Evolutionary conservation across 2,113 vertebrate genomes (phyloP), one percentile per base, ranked within the genome.

Genomic region (Stigmatopora nigra): DNA sequence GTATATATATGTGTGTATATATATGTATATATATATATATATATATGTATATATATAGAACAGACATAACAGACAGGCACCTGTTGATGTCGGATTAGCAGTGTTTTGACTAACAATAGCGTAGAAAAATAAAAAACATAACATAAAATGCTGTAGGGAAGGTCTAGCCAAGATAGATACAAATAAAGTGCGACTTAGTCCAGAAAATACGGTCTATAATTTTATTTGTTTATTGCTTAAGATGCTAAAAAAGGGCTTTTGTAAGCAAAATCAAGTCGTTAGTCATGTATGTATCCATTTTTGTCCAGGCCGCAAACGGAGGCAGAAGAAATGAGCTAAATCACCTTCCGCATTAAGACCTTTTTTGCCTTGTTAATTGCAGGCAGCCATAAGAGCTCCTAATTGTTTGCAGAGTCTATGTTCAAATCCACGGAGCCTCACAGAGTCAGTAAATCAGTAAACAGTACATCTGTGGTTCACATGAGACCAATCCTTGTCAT

Each of bases 341-440:
- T 58, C 72, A 70, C 67, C 67, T 76, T 69, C 79, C 64, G 79
- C 88, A 90, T 76, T 81, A 76, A 65, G 75, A 80, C 80, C 88
- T 91, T 85, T 85, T 89, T 87, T 90, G 72, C 88, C 82, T 83
- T 77, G 88, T 86, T 95, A 94, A 95, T 96, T 92, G 91, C 88
- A 94, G 91, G 87, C 92, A 92, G 91, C 84, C 86, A 71, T 81
- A 91, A 92, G 90, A 93, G 89, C 90, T 88, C 77, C 68, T 91
- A 95, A 95, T 86, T 92, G 93, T 88, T 94, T 82, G 89, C 90
- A 85, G 86, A 84, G 70, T 67, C 78, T 90, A 92, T 92, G 89
- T 91, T 91, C 91, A 90, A 90, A 86, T 81, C 80, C 88, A 78
- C 78, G 79, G 82, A 90, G 91, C 88, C 84, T 83, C 66, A 14